Percentiles rank a stretch among this genome's conserved stretches.
phyloP scores from a whole-genome alignment of 2,888 invertebrate species.

The Cartodere bifasciata region DNA sequence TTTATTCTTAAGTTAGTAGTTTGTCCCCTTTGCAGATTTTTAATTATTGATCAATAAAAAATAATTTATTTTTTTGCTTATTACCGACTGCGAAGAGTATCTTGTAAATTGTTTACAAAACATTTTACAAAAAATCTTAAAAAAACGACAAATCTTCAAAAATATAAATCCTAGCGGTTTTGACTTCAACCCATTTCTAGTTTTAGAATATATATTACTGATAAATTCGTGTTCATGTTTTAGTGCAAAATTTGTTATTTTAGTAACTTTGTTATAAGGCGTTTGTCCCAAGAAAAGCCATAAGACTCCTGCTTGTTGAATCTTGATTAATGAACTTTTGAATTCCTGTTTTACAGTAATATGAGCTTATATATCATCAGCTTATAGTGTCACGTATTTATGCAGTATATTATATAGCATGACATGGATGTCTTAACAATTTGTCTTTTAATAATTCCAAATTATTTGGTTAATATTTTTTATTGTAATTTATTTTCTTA shows the following conservation, averaged over 20 bases:
- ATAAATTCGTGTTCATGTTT: too few species aligned
- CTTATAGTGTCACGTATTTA: constrained; percentile 22
- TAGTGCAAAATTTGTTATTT: too few species aligned
- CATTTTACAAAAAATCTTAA: too few species aligned
- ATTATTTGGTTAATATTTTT: constrained; percentile 12
- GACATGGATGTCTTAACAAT: constrained; percentile 18
- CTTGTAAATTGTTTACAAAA: too few species aligned
- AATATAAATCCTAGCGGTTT: too few species aligned
- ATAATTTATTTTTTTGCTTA: too few species aligned
- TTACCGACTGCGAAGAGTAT: too few species aligned
- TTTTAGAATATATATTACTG: neutral
- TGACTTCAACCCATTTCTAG: too few species aligned
- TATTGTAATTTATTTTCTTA: constrained; percentile 14
- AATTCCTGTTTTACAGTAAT: constrained; percentile 24
- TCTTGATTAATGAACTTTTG: constrained; percentile 23
- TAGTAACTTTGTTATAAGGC: constrained; percentile 14
- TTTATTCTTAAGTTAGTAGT: too few species aligned
- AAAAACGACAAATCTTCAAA: too few species aligned
- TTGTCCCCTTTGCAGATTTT: too few species aligned
- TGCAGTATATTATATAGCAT: constrained; percentile 19
- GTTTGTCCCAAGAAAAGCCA: constrained; percentile 16
- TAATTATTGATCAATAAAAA: too few species aligned
- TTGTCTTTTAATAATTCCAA: constrained; percentile 15
- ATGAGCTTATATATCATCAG: constrained; percentile 24
- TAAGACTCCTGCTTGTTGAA: constrained; percentile 22